These are phyloP conservation scores for Sinocyclocheilus rhinocerous DNA, from an alignment of 2,113 vertebrate species.

Conservation along the genomic window DNA sequence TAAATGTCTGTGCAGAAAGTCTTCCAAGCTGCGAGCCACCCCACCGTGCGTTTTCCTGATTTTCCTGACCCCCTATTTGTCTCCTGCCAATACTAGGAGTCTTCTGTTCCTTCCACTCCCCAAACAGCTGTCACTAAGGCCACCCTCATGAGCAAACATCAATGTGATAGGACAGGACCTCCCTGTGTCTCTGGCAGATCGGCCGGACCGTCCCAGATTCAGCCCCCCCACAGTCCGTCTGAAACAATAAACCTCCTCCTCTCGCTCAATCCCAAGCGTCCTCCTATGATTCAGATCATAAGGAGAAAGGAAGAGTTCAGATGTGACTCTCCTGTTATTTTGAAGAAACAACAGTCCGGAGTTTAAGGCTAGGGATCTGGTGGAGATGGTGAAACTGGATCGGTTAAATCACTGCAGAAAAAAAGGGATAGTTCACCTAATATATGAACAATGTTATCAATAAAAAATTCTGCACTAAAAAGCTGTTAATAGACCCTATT, in stretches of 20 bases:
- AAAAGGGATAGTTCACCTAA: too few relatives aligned
- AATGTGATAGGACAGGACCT: conserved; percentile 30
- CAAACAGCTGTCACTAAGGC: conserved; percentile 39
- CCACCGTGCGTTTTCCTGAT: background rate
- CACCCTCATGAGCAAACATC: conserved; percentile 45
- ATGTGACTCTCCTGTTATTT: background rate
- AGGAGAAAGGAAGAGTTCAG: background rate
- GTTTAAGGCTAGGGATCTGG: background rate
- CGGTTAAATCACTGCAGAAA: too few relatives aligned
- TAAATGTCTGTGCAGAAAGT: background rate
- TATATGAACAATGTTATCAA: too few relatives aligned
- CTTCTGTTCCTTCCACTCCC: conserved; percentile 33
- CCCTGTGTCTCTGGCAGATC: conserved; percentile 37
- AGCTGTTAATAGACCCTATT: too few relatives aligned
- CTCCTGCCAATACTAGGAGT: conserved; percentile 7
- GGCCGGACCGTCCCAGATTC: conserved; percentile 8
- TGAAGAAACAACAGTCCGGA: background rate
- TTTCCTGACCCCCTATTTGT: conserved; percentile 21
- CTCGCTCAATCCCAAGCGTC: conserved; percentile 5
- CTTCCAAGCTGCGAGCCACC: background rate
- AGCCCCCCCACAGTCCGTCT: background rate
- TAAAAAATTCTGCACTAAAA: too few relatives aligned
- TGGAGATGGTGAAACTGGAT: background rate
- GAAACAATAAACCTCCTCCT: conserved; percentile 32
- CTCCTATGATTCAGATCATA: conserved; percentile 37